Percentiles rank a stretch among this genome's conserved stretches.
phyloP scores from a whole-genome alignment of 2,888 invertebrate genomes.

The Uropetala carovei region DNA sequence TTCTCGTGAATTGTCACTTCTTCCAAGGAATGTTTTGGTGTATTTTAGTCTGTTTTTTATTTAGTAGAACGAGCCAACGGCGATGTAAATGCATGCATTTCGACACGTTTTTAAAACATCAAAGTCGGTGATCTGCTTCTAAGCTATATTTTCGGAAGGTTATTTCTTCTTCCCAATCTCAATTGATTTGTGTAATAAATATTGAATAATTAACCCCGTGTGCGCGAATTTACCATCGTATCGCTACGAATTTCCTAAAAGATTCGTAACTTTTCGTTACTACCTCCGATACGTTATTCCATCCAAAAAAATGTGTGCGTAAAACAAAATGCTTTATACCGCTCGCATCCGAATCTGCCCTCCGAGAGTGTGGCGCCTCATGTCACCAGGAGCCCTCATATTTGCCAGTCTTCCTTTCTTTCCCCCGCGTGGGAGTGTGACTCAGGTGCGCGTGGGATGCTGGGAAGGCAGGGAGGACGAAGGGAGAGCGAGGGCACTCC shows the following conservation, averaged over 20 bases:
- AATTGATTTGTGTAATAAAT: too few relatives aligned
- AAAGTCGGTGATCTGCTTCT: too few relatives aligned
- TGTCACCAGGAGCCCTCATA: conserved; percentile 8
- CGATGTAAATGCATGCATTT: too few relatives aligned
- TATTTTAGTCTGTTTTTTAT: too few relatives aligned
- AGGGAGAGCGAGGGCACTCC: not conserved
- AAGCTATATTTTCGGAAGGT: too few relatives aligned
- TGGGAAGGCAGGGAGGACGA: conserved; percentile 13
- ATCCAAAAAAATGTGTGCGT: not conserved
- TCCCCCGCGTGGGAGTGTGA: conserved; percentile 34
- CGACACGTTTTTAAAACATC: too few relatives aligned
- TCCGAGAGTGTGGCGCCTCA: not conserved
- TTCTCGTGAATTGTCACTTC: too few relatives aligned
- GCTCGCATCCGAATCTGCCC: not conserved
- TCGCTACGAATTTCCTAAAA: not conserved
- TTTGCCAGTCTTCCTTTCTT: not conserved
- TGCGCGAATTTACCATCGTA: not conserved
- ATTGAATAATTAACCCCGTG: not conserved
- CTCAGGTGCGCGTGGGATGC: conserved; percentile 55
- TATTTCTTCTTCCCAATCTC: too few relatives aligned
- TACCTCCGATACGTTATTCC: not conserved
- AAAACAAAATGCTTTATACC: not conserved
- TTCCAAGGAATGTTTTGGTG: too few relatives aligned
- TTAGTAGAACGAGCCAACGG: too few relatives aligned
- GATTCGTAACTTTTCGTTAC: not conserved